phyloP scores from a whole-genome alignment of 2,888 invertebrate species.

The Drosophila melanosoma region DNA sequence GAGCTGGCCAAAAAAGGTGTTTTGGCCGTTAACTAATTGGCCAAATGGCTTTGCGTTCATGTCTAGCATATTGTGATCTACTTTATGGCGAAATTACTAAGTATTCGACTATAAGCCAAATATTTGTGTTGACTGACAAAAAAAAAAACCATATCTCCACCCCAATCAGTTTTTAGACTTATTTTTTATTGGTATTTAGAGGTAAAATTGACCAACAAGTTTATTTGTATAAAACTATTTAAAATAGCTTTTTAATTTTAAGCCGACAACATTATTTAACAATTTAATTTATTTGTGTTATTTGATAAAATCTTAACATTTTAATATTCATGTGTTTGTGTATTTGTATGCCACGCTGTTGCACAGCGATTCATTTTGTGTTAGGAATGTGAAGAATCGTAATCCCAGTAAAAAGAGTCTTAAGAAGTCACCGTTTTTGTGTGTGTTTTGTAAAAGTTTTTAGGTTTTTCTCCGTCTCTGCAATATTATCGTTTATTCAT shows the following conservation, averaged over 20 bases:
- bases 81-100: conserved; percentile 4
- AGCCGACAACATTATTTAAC: not conserved
- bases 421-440: conserved; percentile 68
- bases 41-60: conserved; percentile 14
- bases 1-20: conserved; percentile 41
- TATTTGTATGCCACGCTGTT: conserved; percentile 4
- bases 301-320: not conserved
- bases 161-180: not conserved
- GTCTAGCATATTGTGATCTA: conserved; percentile 19
- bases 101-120: not conserved
- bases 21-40: conserved; percentile 37
- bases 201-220: not conserved
- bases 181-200: not conserved
- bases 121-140: not conserved
- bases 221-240: not conserved
- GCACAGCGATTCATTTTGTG: not conserved
- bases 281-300: not conserved
- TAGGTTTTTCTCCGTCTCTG: not conserved
- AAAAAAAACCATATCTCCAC: no score
- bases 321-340: not conserved
- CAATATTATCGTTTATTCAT: not conserved
- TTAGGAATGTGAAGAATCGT: not conserved
- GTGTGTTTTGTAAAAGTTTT: not conserved
- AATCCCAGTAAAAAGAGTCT: conserved; percentile 51
- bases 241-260: not conserved